Base-by-base conservation (phyloP, 2,113 vertebrate species). In the Eidolon helvum region DNA sequence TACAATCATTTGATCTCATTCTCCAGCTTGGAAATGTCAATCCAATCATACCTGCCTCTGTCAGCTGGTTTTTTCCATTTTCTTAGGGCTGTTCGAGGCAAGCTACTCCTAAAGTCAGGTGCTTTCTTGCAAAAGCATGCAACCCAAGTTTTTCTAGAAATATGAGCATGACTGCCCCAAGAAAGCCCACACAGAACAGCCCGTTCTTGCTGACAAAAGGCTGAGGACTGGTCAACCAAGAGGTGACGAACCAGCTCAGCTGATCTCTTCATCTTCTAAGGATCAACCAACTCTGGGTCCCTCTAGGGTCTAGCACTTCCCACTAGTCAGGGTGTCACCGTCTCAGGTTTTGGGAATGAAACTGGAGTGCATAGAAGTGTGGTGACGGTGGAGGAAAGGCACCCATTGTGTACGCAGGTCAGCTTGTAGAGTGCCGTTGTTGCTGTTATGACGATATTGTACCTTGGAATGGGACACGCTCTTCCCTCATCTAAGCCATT, bases 401-500 rank as follows among this genome's bases (percentile, higher is more conserved):
- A n/a, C 85, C 68, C 71, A 3, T 0, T 12, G 78, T 21, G 48
- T 19, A 10, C 82, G 72, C 7, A 38, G 16, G 65, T 84, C 96
- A 90, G 94, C 75, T 10, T 6, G 28, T 8, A 3, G 59, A 69
- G 87, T 2, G 11, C 45, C 45, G 59, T 26, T 88, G 90, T 53
- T 77, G 63, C 84, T 79, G 22, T 63, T n/a, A 63, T 57, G 96
- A 94, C 26, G 68, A 35, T 15, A 78, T 22, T 66, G 85, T 89
- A 19, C 90, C 78, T 15, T 1, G 57, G 68, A 87, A 74, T 61
- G 93, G 92, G 74, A 89, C 94, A 93, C 85, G 82, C 94, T 87
- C 94, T 75, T 90, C 90, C 72, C 71, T 89, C 61, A 24, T 59
- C 85, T 91, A 82, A 92, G 96, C 92, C 90, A 78, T 97, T 90